phyloP scores from a whole-genome alignment of 2,797 vertebrate species.

The Sebastes steindachneri region DNA sequence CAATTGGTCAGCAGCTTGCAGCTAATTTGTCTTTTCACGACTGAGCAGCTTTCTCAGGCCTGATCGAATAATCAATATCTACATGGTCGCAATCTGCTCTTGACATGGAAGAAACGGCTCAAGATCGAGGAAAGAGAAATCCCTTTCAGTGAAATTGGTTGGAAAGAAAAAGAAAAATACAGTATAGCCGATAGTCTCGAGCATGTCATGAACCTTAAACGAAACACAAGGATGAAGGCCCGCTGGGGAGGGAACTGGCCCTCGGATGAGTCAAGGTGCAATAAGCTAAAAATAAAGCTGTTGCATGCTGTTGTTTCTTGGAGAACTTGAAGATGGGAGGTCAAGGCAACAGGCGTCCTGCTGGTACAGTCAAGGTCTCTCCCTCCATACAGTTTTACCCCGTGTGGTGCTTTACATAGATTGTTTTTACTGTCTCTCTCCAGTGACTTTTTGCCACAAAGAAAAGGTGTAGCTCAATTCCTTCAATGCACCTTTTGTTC shows the following conservation, averaged over 20 bases:
- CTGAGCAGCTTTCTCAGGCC: constrained; percentile 72
- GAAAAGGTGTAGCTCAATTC: not conserved
- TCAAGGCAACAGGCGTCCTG: constrained; percentile 67
- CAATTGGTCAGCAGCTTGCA: constrained; percentile 82
- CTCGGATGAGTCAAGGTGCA: constrained; percentile 35
- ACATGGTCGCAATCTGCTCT: constrained; percentile 77
- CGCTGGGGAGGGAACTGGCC: constrained; percentile 6
- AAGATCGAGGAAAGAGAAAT: constrained; percentile 48
- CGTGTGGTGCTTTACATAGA: constrained; percentile 8
- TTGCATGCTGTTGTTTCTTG: constrained; percentile 12
- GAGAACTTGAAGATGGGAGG: constrained; percentile 42
- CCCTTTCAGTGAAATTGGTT: constrained; percentile 34
- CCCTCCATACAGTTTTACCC: constrained; percentile 13
- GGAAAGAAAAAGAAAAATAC: not conserved
- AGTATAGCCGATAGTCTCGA: not conserved
- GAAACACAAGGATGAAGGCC: constrained; percentile 39
- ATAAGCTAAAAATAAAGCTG: constrained; percentile 40
- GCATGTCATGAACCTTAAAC: not conserved
- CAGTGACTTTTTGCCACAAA: not conserved
- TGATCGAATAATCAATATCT: constrained; percentile 80
- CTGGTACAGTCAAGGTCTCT: constrained; percentile 51
- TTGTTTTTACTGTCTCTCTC: not conserved
- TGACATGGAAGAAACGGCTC: constrained; percentile 60
- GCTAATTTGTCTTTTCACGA: constrained; percentile 83
- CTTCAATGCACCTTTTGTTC: not conserved